Conservation (phyloP, 2,888 invertebrate genomes). For the Oscheius myriophilus region DNA sequence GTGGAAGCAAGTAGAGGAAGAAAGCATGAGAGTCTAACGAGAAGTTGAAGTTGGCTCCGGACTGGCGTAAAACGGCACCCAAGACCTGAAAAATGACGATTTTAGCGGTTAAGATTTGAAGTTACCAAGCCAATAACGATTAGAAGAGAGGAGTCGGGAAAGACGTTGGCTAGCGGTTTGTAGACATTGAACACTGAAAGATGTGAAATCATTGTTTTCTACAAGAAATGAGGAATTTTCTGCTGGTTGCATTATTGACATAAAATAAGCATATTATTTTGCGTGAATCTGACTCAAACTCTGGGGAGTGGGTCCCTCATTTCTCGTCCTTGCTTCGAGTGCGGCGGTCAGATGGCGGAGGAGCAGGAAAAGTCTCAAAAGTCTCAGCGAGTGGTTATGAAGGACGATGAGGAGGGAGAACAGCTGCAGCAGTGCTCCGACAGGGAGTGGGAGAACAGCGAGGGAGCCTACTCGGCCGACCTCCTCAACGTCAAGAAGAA, state of each 20-base stretch:
- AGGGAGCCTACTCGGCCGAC: conserved; percentile 53
- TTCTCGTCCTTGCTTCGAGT: neutral
- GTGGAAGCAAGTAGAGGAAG: conserved; percentile 96
- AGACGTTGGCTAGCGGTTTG: conserved; percentile 71
- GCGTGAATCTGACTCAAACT: neutral
- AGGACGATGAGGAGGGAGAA: conserved; percentile 35
- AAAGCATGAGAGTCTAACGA: conserved; percentile 79
- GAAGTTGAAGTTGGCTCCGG: conserved; percentile 26
- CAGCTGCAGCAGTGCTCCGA: conserved; percentile 46
- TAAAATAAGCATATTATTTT: too few species aligned
- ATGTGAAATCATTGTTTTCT: neutral
- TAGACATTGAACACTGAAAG: conserved; percentile 47
- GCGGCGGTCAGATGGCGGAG: too few species aligned
- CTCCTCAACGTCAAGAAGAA: conserved; percentile 57
- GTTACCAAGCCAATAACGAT: conserved; percentile 86
- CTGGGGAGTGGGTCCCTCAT: neutral
- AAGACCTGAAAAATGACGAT: conserved; percentile 18
- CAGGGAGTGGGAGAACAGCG: conserved; percentile 49
- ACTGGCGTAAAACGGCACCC: conserved; percentile 20
- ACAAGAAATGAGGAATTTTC: neutral
- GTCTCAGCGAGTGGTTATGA: too few species aligned
- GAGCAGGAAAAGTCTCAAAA: too few species aligned
- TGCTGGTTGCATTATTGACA: too few species aligned
- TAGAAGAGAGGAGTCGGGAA: conserved; percentile 95
- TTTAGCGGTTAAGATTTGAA: neutral